A percentile compares a stretch with the other conserved stretches of the same genome.
These are phyloP conservation scores for Caiman crocodilus DNA, from an alignment of 2,797 vertebrate genomes.

Conservation along the genomic window DNA sequence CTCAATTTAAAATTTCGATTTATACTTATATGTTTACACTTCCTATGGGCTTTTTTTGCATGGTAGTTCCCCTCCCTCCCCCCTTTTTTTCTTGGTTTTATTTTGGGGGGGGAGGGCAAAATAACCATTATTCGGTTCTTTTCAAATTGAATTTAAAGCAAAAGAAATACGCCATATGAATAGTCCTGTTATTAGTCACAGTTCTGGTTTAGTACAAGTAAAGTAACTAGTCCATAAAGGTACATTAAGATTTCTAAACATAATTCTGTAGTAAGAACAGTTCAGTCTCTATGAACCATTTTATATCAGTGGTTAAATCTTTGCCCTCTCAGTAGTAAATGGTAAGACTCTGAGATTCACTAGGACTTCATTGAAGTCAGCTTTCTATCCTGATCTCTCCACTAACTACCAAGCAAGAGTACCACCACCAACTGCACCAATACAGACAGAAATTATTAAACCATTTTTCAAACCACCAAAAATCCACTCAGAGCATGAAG, in stretches of 20 bases:
- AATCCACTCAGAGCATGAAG: not conserved
- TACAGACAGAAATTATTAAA: not conserved
- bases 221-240: not conserved
- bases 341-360: not conserved
- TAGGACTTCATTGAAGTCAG: not conserved
- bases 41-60: not conserved
- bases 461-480: not conserved
- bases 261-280: not conserved
- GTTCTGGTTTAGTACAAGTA: not conserved
- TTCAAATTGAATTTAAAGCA: not conserved
- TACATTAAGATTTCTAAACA: not conserved
- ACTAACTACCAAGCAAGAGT: not conserved
- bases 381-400: not conserved
- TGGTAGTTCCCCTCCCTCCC: not conserved
- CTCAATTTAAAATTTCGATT: not conserved
- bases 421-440: not conserved
- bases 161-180: not conserved
- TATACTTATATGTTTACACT: not conserved
- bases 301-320: not conserved
- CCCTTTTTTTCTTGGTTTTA: not conserved
- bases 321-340: not conserved
- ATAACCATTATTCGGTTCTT: not conserved
- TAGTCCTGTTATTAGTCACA: not conserved
- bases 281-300: not conserved
- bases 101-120: not conserved